Evolutionary conservation across 2,113 vertebrate species (phyloP), one percentile per base, ranked within the genome.

Genomic region (Columba livia): DNA sequence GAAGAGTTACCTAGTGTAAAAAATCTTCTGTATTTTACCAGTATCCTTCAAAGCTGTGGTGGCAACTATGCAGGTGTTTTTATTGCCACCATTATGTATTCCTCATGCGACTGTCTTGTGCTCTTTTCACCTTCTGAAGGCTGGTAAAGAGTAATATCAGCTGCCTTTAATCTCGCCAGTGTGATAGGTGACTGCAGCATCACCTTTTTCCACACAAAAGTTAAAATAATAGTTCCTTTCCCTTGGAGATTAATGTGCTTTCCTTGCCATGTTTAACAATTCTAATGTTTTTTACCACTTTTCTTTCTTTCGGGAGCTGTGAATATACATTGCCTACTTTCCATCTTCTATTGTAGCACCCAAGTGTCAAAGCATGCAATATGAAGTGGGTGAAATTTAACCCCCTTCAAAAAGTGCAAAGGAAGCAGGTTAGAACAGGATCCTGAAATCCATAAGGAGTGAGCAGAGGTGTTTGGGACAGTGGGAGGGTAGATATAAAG

Each of bases 111-210:
- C 69, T 72, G 29, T 62, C 14, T 7, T 44, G 53, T 89, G 71
- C 65, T 61, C 85, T 96, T 84, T 87, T 90, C 65, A 56, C 56
- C 80, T 95, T 89, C 19, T 8, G 61, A 85, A 65, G 38, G 26
- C 36, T 79, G 51, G 66, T 36, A 94, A 79, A 95, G 77, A 92
- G 50, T 57, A 38, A 44, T 29, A 89, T 77, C 53, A 94, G 80
- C 92, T 90, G 74, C 87, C 84, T 91, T 84, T 89, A 93, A 94
- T 94, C 90, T 97, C 81, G 91, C 13, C 29, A 78, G 60, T 32
- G 93, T 85, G 91, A 90, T 94, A 95, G 89, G 70, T 97, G 97
- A 96, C 92, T 97, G 71, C 65, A 96, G 82, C 42, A 73, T 95
- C 96, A 96, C 93, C 85, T 96, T 96, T 74, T 89, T 94, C 74